Conservation (phyloP, 2,797 vertebrate species). For the Borostomias antarcticus region DNA sequence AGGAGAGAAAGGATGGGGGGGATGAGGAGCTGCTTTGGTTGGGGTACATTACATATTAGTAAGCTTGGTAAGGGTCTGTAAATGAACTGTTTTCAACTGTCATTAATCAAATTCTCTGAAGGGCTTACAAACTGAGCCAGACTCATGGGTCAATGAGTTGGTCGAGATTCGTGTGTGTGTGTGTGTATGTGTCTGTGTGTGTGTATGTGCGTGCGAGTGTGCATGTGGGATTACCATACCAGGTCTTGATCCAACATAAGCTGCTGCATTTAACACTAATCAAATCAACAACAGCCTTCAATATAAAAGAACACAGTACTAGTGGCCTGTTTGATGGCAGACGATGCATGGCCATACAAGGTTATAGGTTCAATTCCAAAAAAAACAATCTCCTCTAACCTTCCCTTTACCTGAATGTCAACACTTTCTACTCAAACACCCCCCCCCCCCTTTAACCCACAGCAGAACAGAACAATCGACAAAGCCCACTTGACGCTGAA, state of each 20-base stretch:
- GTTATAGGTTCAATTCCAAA: no score
- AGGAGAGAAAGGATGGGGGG: no score
- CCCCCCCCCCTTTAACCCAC: not conserved
- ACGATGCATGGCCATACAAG: no score
- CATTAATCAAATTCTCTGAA: no score
- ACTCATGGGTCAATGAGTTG: not conserved
- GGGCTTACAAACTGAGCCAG: no score
- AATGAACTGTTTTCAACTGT: no score
- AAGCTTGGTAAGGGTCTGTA: not conserved
- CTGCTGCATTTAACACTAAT: not conserved
- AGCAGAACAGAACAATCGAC: not conserved
- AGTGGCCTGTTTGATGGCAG: no score
- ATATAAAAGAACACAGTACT: not conserved
- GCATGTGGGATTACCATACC: conserved; percentile 1
- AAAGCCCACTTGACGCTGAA: not conserved
- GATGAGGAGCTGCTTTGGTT: not conserved
- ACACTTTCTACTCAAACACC: not conserved
- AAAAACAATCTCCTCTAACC: no score
- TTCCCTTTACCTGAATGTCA: not conserved
- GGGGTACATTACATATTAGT: not conserved
- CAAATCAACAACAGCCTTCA: not conserved
- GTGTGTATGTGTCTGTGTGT: no score
- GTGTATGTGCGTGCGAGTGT: no score
- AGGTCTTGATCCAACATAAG: not conserved
- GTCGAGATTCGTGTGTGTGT: not conserved